phyloP scores from a whole-genome alignment of 2,888 invertebrate genomes.

The Cosmia trapezina region DNA sequence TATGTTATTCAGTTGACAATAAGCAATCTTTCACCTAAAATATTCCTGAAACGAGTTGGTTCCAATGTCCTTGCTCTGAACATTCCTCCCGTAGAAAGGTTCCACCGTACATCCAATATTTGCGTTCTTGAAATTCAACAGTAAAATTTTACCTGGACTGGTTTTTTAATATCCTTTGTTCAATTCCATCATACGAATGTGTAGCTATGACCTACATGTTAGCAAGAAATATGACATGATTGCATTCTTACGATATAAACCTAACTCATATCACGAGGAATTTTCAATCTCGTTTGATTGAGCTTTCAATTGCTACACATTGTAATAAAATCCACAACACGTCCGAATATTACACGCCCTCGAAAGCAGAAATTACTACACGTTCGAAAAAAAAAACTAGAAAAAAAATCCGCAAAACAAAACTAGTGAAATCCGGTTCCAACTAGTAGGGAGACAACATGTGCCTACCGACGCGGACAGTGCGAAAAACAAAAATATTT shows the following conservation, averaged over 20 bases:
- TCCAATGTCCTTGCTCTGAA: constrained; percentile 11
- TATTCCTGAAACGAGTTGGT: constrained; percentile 12
- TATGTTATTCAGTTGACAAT: neutral
- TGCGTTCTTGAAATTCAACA: constrained; percentile 44
- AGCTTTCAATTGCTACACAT: constrained; percentile 27
- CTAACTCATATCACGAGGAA: constrained; percentile 15
- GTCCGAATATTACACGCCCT: constrained; percentile 65
- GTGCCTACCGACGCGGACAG: constrained; percentile 69
- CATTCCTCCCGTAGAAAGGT: constrained; percentile 17
- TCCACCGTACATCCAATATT: constrained; percentile 33
- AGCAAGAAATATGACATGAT: constrained; percentile 20
- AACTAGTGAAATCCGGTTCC: constrained; percentile 66
- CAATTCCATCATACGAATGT: constrained; percentile 8
- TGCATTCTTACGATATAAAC: constrained; percentile 31
- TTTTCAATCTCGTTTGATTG: constrained; percentile 49
- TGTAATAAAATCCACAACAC: constrained; percentile 65
- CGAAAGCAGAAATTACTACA: constrained; percentile 66
- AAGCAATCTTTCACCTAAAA: neutral
- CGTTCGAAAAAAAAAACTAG: constrained; percentile 50
- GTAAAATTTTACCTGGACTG: constrained; percentile 15
- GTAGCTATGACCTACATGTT: neutral
- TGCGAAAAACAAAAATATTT: constrained; percentile 68
- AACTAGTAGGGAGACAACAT: constrained; percentile 71
- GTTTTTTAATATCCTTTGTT: constrained; percentile 40
- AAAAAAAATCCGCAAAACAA: constrained; percentile 63